Base-by-base conservation (phyloP, 2,113 vertebrate species). In the Phylloscopus trochilus region DNA sequence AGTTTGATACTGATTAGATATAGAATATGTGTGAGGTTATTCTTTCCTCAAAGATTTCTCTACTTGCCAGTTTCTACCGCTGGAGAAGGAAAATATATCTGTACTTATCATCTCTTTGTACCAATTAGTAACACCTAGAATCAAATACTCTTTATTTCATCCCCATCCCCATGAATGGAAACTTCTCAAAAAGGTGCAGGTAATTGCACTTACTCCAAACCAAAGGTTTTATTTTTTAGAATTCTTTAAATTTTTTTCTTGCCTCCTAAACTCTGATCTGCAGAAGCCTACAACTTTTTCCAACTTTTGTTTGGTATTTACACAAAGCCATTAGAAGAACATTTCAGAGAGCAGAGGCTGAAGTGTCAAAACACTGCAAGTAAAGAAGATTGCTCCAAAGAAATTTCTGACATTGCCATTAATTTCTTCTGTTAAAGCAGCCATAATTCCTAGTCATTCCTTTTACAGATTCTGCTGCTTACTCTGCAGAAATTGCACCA, bases 401-500 rank as follows among this genome's bases (percentile, higher is more conserved):
- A 91, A 92, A 79, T 91, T 92, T 67, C 39, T 88, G 84, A 91
- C 49, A 59, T 79, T 70, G 64, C 17, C 51, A 77, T 77, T 86
- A 81, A 56, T 86, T 92, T 86, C 30, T 92, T 59, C 55, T 93
- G 13, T 59, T 93, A 67, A 67, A 80, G 51, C 22, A 88, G 18
- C 33, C 33, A 83, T 68, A 92, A 81, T 75, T 30, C 75, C 59
- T 46, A 78, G 59, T 55, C 27, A 92, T 60, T 90, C 52, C 33
- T 81, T 75, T 67, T 60, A 87, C 44, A 75, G 79, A 83, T 41
- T 89, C 55, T 81, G 22, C 60, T 75, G 64, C 84, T 95, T 92
- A 82, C 53, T 72, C 64, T 46, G 70, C 90, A 89, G 63, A 93
- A 92, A 90, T 20, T n/a, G 58, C 66, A 79, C 67, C 73, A 73